Evolutionary conservation across 2,888 invertebrate genomes (phyloP).

Genomic region (Leptinotarsa juncta): DNA sequence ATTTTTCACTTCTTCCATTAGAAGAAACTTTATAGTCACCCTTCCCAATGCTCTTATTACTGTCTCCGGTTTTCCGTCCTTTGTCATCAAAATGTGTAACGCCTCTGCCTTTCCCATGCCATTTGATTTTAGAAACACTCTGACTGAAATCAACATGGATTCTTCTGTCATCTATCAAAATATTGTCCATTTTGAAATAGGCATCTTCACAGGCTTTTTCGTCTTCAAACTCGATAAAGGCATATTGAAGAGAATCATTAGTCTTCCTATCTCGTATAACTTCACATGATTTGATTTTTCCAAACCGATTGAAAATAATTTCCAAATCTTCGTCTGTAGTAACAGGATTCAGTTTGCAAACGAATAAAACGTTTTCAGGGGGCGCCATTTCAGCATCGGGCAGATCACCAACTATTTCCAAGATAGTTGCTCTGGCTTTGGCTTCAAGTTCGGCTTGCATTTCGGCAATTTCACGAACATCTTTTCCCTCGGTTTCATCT

Average conservation of each 20-base stretch:
- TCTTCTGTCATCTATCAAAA: slow-evolving; percentile 96
- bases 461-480: slow-evolving; percentile 87
- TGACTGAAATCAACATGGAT: slow-evolving; percentile 99
- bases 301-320: slow-evolving; percentile 97
- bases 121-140: slow-evolving; percentile 94
- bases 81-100: slow-evolving; percentile 70
- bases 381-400: slow-evolving; percentile 98
- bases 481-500: slow-evolving; percentile 87
- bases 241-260: slow-evolving; percentile 96
- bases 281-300: slow-evolving; percentile 93
- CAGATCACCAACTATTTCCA: slow-evolving; percentile 98
- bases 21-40: slow-evolving; percentile 52
- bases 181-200: slow-evolving; percentile 99
- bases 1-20: slow-evolving; percentile 15
- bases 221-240: slow-evolving; percentile 97
- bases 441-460: slow-evolving; percentile 92
- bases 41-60: slow-evolving; percentile 57
- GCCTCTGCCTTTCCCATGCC: slow-evolving; percentile 89
- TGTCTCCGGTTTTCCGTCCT: slow-evolving; percentile 53
- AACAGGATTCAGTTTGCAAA: slow-evolving; percentile 98
- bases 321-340: slow-evolving; percentile 97
- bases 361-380: slow-evolving; percentile 98
- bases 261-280: slow-evolving; percentile 94
- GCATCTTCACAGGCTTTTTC: slow-evolving; percentile 95
- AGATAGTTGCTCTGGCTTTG: slow-evolving; percentile 94